Percentiles rank a stretch among this genome's conserved stretches.
phyloP scores from a whole-genome alignment of 2,113 vertebrate genomes.

The Tetrao urogallus region DNA sequence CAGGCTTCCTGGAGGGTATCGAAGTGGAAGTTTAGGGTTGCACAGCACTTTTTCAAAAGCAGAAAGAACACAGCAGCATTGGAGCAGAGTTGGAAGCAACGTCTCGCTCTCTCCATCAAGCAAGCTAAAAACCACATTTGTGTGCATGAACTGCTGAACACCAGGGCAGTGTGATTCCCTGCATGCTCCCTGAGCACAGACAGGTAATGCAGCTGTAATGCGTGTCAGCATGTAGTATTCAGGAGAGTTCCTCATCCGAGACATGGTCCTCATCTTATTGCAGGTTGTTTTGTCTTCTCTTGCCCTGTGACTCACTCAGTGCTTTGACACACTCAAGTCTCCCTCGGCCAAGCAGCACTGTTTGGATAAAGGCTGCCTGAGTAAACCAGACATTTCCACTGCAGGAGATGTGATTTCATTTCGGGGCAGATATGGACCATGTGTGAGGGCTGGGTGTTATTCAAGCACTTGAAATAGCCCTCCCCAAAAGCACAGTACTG shows the following conservation, averaged over 20 bases:
- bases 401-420: not conserved
- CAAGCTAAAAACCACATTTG: not conserved
- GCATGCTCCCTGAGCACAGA: not conserved
- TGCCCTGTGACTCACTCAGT: not conserved
- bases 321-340: not conserved
- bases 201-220: not conserved
- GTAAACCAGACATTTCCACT: not conserved
- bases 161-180: not conserved
- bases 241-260: not conserved
- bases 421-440: not conserved
- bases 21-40: constrained; percentile 2
- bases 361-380: not conserved
- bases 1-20: constrained; percentile 38
- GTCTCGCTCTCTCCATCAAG: constrained; percentile 11
- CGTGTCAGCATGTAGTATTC: not conserved
- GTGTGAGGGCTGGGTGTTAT: not conserved
- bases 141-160: not conserved
- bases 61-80: not conserved
- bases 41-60: constrained; percentile 25
- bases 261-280: not conserved
- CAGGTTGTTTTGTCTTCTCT: not conserved
- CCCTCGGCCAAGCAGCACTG: not conserved
- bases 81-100: not conserved
- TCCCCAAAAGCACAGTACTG: not conserved
- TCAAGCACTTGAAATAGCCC: not conserved